A percentile compares a stretch with the other conserved stretches of the same genome.
These are phyloP conservation scores for Saguinus midas DNA, from an alignment of 2,113 vertebrate species.

Conservation along the genomic window DNA sequence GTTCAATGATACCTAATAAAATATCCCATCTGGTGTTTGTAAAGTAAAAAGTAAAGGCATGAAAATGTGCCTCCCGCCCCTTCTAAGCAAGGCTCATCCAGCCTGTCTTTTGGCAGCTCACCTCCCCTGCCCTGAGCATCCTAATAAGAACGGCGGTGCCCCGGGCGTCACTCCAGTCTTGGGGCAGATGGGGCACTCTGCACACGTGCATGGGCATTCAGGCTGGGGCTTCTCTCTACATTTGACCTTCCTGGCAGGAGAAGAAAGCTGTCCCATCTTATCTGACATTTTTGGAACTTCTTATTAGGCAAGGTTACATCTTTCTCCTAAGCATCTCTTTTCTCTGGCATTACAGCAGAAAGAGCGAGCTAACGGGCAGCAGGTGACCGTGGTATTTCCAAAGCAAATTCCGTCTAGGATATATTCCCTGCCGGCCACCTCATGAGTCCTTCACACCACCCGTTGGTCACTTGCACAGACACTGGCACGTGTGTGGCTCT, in stretches of 20 bases:
- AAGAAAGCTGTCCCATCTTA: neutral
- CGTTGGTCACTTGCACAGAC: fast-evolving
- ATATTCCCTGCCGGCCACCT: fast-evolving
- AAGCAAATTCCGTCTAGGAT: fast-evolving
- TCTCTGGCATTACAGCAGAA: too few species aligned
- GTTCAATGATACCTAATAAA: neutral
- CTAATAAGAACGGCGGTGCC: fast-evolving
- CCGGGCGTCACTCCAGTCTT: fast-evolving
- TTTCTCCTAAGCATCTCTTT: too few species aligned
- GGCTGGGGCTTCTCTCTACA: neutral
- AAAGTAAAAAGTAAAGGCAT: neutral
- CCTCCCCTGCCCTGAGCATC: neutral
- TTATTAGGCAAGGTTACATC: fast-evolving
- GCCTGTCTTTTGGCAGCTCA: fast-evolving
- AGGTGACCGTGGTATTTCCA: fast-evolving
- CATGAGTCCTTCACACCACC: fast-evolving
- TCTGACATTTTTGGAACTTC: neutral
- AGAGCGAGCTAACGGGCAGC: fast-evolving
- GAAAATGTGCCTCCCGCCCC: too few species aligned
- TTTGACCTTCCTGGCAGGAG: neutral
- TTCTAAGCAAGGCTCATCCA: neutral
- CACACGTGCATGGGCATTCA: fast-evolving
- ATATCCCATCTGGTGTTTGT: too few species aligned
- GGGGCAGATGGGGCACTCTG: neutral
- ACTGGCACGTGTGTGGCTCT: fast-evolving